phyloP scores from a whole-genome alignment of 2,888 invertebrate species.

The Empis stercorea region DNA sequence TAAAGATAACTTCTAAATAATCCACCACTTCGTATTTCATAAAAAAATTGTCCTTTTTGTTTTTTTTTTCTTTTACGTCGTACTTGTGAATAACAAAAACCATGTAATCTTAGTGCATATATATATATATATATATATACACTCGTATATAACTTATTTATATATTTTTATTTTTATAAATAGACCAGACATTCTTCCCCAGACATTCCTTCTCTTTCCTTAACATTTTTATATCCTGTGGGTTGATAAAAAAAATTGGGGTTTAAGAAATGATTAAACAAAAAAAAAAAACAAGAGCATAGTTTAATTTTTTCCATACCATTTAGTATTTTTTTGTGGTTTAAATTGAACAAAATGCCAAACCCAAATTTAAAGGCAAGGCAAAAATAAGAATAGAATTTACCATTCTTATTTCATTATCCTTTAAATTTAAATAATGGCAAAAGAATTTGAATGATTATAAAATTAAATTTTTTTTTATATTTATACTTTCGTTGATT shows the following conservation, averaged over 20 bases:
- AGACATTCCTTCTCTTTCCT: too few relatives aligned
- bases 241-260: not conserved
- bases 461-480: slow-evolving; percentile 7
- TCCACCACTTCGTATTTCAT: slow-evolving; percentile 4
- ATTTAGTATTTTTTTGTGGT: too few relatives aligned
- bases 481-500: not conserved
- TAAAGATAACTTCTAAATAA: slow-evolving; percentile 9
- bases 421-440: slow-evolving; percentile 7
- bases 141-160: too few relatives aligned
- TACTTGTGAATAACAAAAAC: too few relatives aligned
- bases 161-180: too few relatives aligned
- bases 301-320: too few relatives aligned
- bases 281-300: not conserved
- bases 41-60: too few relatives aligned
- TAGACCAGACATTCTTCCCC: too few relatives aligned
- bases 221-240: too few relatives aligned
- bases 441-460: slow-evolving; percentile 5
- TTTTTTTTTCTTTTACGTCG: too few relatives aligned
- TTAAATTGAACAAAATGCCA: slow-evolving; percentile 2
- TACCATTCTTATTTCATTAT: slow-evolving; percentile 3
- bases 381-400: not conserved
- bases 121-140: too few relatives aligned
- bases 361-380: slow-evolving; percentile 7
- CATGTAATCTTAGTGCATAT: too few relatives aligned
- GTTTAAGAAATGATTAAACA: not conserved